Percentiles rank a stretch among this genome's conserved stretches.
Conservation (phyloP, 1,140 invertebrate species). For the Lordiphosa collinella region DNA sequence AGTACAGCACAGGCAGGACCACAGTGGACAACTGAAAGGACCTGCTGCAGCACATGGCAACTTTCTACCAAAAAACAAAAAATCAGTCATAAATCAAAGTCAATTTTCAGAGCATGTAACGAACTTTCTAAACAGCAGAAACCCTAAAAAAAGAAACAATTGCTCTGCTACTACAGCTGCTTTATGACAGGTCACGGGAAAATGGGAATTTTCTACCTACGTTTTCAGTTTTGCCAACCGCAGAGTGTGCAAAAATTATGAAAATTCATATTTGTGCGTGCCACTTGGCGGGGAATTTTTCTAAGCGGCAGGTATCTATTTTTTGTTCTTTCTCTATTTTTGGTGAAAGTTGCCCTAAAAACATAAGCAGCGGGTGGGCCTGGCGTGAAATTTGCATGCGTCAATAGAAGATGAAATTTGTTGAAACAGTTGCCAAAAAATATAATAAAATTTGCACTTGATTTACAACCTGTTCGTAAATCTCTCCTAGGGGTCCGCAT, state of each 20-base stretch:
- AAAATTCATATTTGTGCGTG: constrained; percentile 73
- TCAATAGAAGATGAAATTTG: constrained; percentile 58
- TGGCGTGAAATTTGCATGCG: constrained; percentile 66
- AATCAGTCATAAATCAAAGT: constrained; percentile 53
- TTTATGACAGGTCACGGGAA: constrained; percentile 42
- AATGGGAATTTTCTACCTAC: constrained; percentile 11
- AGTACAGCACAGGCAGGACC: constrained; percentile 4
- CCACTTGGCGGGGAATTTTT: constrained; percentile 49
- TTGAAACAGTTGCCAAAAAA: constrained; percentile 44
- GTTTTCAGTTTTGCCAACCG: constrained; percentile 49
- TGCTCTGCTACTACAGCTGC: constrained; percentile 26
- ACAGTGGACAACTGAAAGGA: neutral
- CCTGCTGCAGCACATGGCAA: constrained; percentile 14
- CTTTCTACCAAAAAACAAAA: constrained; percentile 27
- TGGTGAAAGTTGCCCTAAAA: constrained; percentile 13
- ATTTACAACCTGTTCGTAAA: constrained; percentile 68
- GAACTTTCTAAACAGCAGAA: constrained; percentile 68
- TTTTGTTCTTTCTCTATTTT: neutral
- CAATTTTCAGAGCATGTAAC: constrained; percentile 48
- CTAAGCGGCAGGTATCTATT: constrained; percentile 18
- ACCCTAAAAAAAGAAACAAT: constrained; percentile 35
- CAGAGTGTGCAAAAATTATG: constrained; percentile 74
- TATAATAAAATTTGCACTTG: constrained; percentile 21
- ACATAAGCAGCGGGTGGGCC: constrained; percentile 43
- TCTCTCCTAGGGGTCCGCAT: constrained; percentile 18